Base-by-base conservation (phyloP, 2,797 vertebrate genomes). In the Microtus agrestis region DNA sequence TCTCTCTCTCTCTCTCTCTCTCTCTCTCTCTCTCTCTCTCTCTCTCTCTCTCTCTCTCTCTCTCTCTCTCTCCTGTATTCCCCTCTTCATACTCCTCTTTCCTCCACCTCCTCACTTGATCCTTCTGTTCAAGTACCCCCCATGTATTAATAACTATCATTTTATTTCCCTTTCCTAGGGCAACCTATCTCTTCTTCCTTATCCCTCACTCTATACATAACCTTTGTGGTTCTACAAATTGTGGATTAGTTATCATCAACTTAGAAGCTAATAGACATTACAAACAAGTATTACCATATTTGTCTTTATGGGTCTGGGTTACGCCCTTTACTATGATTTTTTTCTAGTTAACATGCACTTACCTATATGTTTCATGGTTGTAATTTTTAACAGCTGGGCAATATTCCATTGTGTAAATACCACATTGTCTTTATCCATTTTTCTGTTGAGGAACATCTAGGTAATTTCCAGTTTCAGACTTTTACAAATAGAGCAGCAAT, bases 91-190 rank as follows among this genome's bases (percentile, higher is more conserved):
- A 11, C 6, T 5, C 6, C 6, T 14, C 19, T 34, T n/a, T 14
- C 48, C 10, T 15, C 12, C 1, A 8, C 10, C 9, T 34, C 6
- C 10, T 23, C 43, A 46, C 29, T 67, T n/a, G 61, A 67, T 14
- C 1, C 0, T 21, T 12, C 12, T 85, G 6, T 48, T 23, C 37
- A 6, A 46, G 5, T 34, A 19, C 1, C 13, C 29, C 2, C 40
- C 11, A 85, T 4, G 48, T 0, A 48, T 43, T 48, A 19, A 85
- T 34, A 34, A 5, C 27, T 77, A 48, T 76, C 9, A 29, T 34
- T 34, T 65, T 85, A 34, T 34, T 65, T 65, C 31, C 2, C 1
- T 65, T 85, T 48, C 9, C 40, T 8, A 71, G 1, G 6, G 43
- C 12, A 29, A 34, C 15, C 15, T 43, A 21, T 21, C 1, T 46